Evolutionary conservation across 1,140 invertebrate species (phyloP).

Genomic region (Odontomachus brunneus): DNA sequence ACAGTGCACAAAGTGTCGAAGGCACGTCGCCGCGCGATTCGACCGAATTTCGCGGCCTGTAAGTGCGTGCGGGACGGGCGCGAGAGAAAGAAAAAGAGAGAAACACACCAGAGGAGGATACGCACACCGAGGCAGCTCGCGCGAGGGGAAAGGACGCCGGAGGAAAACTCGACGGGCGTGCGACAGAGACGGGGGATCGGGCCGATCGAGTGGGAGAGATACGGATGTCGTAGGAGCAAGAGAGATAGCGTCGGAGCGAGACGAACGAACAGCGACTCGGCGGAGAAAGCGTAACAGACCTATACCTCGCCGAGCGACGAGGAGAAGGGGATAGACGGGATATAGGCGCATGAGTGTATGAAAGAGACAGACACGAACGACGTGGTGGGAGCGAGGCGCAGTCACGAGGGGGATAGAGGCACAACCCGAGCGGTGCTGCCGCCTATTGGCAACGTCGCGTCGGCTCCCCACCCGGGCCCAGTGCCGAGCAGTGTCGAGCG

Average conservation of each 20-base stretch:
- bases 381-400: conserved; percentile 30
- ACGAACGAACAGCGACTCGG: conserved; percentile 17
- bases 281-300: conserved; percentile 31
- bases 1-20: conserved; percentile 55
- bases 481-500: conserved; percentile 66
- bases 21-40: conserved; percentile 50
- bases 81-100: conserved; percentile 55
- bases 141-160: conserved; percentile 20
- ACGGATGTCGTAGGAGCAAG: background rate
- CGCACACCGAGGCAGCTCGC: conserved; percentile 13
- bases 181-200: conserved; percentile 53
- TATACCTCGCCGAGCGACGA: conserved; percentile 20
- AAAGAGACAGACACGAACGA: background rate
- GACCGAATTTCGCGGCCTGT: conserved; percentile 55
- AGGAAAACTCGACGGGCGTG: conserved; percentile 1
- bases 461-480: conserved; percentile 72
- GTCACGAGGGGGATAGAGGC: conserved; percentile 54
- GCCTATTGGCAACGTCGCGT: conserved; percentile 76
- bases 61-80: conserved; percentile 56
- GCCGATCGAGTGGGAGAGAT: conserved; percentile 39
- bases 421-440: conserved; percentile 75
- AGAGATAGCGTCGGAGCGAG: conserved; percentile 21
- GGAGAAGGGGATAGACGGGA: conserved; percentile 14
- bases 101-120: conserved; percentile 19
- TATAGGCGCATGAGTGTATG: background rate